A percentile compares a stretch with the other conserved stretches of the same genome.
phyloP scores from a whole-genome alignment of 2,888 invertebrate genomes.

The Himalopsyche anomala region DNA sequence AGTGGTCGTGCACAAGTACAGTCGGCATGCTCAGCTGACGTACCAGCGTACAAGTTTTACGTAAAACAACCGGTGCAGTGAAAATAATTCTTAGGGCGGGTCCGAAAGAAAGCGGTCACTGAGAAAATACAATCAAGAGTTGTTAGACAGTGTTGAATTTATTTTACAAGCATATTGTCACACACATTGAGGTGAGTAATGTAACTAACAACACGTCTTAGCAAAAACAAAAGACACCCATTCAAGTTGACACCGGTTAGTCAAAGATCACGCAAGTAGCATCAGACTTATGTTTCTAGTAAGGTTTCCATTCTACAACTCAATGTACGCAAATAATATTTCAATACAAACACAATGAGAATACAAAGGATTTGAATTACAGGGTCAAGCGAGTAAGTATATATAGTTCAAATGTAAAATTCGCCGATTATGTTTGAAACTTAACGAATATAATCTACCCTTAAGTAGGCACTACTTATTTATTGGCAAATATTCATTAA shows the following conservation, averaged over 20 bases:
- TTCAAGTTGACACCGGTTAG: slow-evolving; percentile 8
- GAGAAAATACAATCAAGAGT: background rate
- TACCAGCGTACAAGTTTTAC: background rate
- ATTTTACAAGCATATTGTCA: no score
- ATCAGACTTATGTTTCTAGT: background rate
- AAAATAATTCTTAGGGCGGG: background rate
- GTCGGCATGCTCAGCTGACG: background rate
- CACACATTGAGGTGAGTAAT: background rate
- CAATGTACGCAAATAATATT: background rate
- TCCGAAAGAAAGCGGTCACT: background rate
- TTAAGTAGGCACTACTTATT: no score
- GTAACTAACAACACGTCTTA: background rate
- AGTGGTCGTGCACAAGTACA: slow-evolving; percentile 9
- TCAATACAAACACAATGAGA: no score
- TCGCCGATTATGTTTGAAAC: no score
- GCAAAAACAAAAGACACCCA: background rate
- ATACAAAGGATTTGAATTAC: no score
- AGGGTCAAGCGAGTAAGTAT: no score
- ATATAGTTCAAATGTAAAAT: no score
- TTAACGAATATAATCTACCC: no score
- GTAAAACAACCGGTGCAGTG: slow-evolving; percentile 19
- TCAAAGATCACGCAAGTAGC: background rate
- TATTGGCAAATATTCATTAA: no score
- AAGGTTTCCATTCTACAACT: slow-evolving; percentile 33
- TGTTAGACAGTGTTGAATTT: no score